Percentiles rank a stretch among this genome's conserved stretches.
Conservation (phyloP, 64 coral and sea anemone species). For the Acropora tenuis region DNA sequence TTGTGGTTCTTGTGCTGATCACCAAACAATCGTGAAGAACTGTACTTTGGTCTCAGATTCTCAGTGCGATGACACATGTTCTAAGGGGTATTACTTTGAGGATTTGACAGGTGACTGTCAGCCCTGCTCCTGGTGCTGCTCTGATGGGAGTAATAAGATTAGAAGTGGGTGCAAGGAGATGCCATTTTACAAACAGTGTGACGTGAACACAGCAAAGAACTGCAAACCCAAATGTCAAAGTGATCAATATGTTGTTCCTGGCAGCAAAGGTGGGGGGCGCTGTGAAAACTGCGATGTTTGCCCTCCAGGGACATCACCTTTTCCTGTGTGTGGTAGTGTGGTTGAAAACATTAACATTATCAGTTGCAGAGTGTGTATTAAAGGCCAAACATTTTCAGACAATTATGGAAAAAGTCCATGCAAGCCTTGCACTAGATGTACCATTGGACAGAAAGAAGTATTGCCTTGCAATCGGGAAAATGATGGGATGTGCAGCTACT, state of each 20-base stretch:
- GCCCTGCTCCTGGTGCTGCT: conserved; percentile 39
- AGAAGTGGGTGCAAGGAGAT: conserved; percentile 7
- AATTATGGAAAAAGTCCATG: conserved; percentile 7
- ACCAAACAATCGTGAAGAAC: conserved; percentile 15
- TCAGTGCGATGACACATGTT: conserved; percentile 23
- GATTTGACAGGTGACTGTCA: conserved; percentile 4
- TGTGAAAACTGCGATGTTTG: conserved; percentile 24
- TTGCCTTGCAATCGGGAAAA: conserved; percentile 41
- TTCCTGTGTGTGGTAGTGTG: conserved; percentile 34
- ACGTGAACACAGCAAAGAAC: background rate
- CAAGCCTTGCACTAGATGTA: conserved; percentile 43
- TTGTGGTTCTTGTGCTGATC: conserved; percentile 17
- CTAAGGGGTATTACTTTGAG: conserved; percentile 17
- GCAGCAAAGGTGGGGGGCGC: background rate
- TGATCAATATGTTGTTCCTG: conserved; percentile 49
- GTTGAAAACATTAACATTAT: background rate
- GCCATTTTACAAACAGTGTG: conserved; percentile 53
- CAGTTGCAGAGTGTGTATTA: conserved; percentile 15
- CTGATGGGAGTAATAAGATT: background rate
- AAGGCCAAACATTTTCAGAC: conserved; percentile 28
- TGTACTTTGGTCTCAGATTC: conserved; percentile 31
- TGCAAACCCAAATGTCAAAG: conserved; percentile 49
- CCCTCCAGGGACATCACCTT: background rate
- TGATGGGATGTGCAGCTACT: conserved; percentile 58
- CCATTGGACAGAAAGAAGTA: conserved; percentile 45